Evolutionary conservation across 2,113 vertebrate species (phyloP), one percentile per base, ranked within the genome.

Genomic region (Nothoprocta pentlandii): DNA sequence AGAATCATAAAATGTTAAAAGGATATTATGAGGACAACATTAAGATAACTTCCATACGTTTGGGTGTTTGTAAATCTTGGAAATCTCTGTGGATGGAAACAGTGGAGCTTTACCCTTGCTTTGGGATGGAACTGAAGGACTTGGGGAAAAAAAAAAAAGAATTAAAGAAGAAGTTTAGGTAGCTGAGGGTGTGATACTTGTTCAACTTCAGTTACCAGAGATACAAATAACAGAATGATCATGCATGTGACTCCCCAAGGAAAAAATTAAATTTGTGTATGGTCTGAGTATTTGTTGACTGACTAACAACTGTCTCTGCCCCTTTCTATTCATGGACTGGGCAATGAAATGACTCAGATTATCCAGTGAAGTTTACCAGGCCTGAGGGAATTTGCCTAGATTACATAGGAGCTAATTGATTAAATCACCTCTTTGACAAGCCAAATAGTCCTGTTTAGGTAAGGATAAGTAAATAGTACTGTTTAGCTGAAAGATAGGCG

Each of bases 401-500:
- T 89, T 79, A 81, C 36, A 51, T 26, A 16, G n/a, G 80, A 70
- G 30, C 16, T 83, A 74, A 69, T 47, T 96, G 86, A 91, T 94
- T 89, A 68, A 91, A 96, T 96, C 85, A 95, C 66, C 80, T 80
- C 49, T 39, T 83, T 64, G 59, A 85, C 56, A 95, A 92, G 70
- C 53, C 77, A 83, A 28, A 62, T 66, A 80, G 80, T 62, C 54
- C 13, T 81, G 14, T 21, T 79, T 81, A 91, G 62, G 49, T 90
- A 85, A 69, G 19, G 44, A 28, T 46, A 64, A 90, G 66, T 28
- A 86, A 84, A 58, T 66, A 80, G 78, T 62, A 58, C 13, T 81
- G 16, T 20, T 79, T 80, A 91, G 62, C 53, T 90, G 62, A 87
- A 68, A 16, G 44, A 28, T 42, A 63, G 90, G 69, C 30, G 84